These are phyloP conservation scores for Philereme vetulata DNA, from an alignment of 2,888 invertebrate genomes.

Conservation along the genomic window DNA sequence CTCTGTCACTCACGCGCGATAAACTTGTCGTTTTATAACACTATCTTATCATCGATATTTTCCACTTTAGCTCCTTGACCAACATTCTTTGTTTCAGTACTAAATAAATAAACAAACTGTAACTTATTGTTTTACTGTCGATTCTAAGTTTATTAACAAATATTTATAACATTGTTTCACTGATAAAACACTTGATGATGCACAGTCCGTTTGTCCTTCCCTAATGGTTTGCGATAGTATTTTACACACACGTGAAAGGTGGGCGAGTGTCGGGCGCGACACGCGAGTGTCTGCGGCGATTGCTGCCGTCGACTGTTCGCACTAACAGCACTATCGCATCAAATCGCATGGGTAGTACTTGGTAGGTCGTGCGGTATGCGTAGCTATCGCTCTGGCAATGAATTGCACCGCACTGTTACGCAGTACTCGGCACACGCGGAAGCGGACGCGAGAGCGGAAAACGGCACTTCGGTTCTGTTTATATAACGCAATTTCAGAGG, in stretches of 20 bases:
- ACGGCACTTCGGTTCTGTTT: slow-evolving; percentile 11
- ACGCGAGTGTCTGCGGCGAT: slow-evolving; percentile 55
- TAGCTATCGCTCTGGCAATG: slow-evolving; percentile 66
- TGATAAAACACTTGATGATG: slow-evolving; percentile 14
- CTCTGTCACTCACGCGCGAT: slow-evolving; percentile 57
- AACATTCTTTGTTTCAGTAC: slow-evolving; percentile 58
- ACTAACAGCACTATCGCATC: slow-evolving; percentile 48
- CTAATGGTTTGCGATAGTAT: slow-evolving; percentile 22
- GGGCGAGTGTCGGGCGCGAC: slow-evolving; percentile 56
- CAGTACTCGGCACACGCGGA: slow-evolving; percentile 38
- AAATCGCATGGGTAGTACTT: neutral
- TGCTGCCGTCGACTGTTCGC: slow-evolving; percentile 35
- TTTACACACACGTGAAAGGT: slow-evolving; percentile 33
- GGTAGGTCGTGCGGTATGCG: slow-evolving; percentile 21
- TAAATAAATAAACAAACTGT: slow-evolving; percentile 30
- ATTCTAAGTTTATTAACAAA: slow-evolving; percentile 39
- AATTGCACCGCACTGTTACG: slow-evolving; percentile 54
- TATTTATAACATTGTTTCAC: slow-evolving; percentile 29
- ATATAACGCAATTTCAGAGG: slow-evolving; percentile 18
- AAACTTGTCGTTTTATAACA: slow-evolving; percentile 52
- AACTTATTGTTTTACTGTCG: slow-evolving; percentile 24
- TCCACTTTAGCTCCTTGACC: slow-evolving; percentile 64
- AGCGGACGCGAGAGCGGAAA: slow-evolving; percentile 38
- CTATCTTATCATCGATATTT: slow-evolving; percentile 74
- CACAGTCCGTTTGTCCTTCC: slow-evolving; percentile 1